Percentiles rank a stretch among this genome's conserved stretches.
These are phyloP conservation scores for Todiramphus chloris DNA, from an alignment of 2,113 vertebrate genomes.

Conservation along the genomic window DNA sequence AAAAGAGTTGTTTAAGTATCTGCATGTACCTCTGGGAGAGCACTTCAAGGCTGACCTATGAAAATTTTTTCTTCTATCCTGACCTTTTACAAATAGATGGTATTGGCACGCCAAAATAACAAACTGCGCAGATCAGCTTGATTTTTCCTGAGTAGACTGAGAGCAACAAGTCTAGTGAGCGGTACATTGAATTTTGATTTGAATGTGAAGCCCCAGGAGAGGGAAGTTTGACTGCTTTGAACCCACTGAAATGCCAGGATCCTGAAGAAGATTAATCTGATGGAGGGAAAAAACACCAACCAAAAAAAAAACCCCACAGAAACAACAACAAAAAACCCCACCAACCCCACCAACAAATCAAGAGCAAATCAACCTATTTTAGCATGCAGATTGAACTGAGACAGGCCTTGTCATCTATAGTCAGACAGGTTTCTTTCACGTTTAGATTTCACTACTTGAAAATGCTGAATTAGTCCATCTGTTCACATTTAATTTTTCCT, in stretches of 20 bases:
- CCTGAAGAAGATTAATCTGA: slow-evolving; percentile 19
- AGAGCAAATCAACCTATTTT: background rate
- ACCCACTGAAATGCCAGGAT: background rate
- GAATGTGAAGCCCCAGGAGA: slow-evolving; percentile 27
- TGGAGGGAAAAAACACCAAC: too few species aligned
- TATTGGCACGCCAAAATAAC: background rate
- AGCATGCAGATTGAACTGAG: slow-evolving; percentile 15
- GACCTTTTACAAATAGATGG: background rate
- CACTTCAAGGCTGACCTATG: background rate
- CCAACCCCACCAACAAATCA: background rate
- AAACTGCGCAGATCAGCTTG: background rate
- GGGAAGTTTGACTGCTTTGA: slow-evolving; percentile 29
- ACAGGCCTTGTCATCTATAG: slow-evolving; percentile 40
- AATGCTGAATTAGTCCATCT: slow-evolving; percentile 60
- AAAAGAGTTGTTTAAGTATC: background rate
- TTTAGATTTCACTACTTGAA: slow-evolving; percentile 33
- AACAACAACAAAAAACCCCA: background rate
- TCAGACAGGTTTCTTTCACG: background rate
- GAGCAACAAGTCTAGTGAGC: slow-evolving; percentile 33
- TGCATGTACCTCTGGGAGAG: background rate
- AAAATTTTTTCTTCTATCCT: background rate
- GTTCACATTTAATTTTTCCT: slow-evolving; percentile 49
- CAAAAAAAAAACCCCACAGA: background rate
- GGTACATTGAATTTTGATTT: slow-evolving; percentile 55
- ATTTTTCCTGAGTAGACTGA: slow-evolving; percentile 3